A percentile compares a stretch with the other conserved stretches of the same genome.
Conservation (phyloP, 2,113 vertebrate genomes). For the Lota lota region DNA sequence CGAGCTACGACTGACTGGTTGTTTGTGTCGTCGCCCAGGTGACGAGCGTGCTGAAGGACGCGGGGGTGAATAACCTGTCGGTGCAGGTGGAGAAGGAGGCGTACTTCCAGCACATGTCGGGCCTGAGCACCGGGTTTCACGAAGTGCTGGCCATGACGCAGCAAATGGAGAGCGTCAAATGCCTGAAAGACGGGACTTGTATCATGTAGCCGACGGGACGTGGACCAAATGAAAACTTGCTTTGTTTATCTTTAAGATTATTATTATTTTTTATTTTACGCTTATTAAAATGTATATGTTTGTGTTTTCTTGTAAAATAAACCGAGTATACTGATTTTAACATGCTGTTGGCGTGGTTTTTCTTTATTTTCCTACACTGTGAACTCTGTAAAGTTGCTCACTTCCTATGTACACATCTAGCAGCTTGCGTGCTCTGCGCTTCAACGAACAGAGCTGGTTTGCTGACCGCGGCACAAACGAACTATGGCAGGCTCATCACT, state of each 20-base stretch:
- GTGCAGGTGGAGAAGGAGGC: constrained; percentile 98
- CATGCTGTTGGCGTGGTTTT: background rate
- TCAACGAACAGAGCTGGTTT: too few species aligned
- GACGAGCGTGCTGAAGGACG: constrained; percentile 90
- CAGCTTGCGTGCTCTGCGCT: too few species aligned
- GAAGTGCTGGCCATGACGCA: constrained; percentile 94
- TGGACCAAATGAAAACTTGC: constrained; percentile 44
- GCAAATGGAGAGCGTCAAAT: constrained; percentile 92
- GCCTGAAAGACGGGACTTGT: constrained; percentile 90
- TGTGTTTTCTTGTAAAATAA: constrained; percentile 51
- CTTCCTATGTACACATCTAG: too few species aligned
- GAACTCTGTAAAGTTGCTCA: background rate
- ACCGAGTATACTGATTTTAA: constrained; percentile 56
- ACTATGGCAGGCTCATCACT: too few species aligned
- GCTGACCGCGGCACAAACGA: too few species aligned
- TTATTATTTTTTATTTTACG: constrained; percentile 13
- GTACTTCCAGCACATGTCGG: constrained; percentile 98
- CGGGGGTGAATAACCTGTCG: constrained; percentile 91
- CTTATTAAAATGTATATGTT: constrained; percentile 44
- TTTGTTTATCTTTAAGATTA: background rate
- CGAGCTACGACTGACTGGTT: too few species aligned
- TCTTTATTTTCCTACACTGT: background rate
- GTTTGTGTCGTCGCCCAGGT: constrained; percentile 70
- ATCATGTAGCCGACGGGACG: constrained; percentile 81
- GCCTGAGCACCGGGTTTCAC: constrained; percentile 93